Conservation (phyloP, 2,888 invertebrate species). For the Chymomyza amoena region DNA sequence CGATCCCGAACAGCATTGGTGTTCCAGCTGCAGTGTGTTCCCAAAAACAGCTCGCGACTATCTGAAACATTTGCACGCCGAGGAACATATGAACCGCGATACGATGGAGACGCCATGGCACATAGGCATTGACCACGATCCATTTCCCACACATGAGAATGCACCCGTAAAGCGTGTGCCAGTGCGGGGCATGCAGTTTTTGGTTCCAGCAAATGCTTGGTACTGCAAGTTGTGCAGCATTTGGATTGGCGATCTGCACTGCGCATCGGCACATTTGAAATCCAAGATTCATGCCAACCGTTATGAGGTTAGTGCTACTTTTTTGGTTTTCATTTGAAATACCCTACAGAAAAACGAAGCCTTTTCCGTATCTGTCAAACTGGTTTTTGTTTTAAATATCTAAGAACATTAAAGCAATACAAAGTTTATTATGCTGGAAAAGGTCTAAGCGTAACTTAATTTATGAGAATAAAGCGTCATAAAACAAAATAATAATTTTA, state of each 20-base stretch:
- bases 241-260: conserved; percentile 93
- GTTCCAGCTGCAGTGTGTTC: conserved; percentile 90
- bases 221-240: conserved; percentile 92
- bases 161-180: conserved; percentile 89
- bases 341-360: not conserved
- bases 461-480: not conserved
- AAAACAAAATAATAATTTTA: not conserved
- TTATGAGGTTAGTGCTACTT: conserved; percentile 84
- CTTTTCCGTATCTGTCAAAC: not conserved
- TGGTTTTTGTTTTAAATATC: not conserved
- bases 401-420: too few species aligned
- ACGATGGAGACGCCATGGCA: conserved; percentile 78
- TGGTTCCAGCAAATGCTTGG: conserved; percentile 92
- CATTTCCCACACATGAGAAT: conserved; percentile 84
- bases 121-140: conserved; percentile 76
- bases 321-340: not conserved
- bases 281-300: conserved; percentile 88
- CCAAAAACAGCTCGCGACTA: conserved; percentile 92
- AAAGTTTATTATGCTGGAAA: too few species aligned
- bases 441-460: too few species aligned
- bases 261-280: conserved; percentile 91
- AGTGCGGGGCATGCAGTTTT: conserved; percentile 92
- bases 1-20: conserved; percentile 95
- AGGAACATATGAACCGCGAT: conserved; percentile 83
- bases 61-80: conserved; percentile 89